Evolutionary conservation across 2,113 vertebrate genomes (phyloP).

Genomic region (Protobothrops mucrosquamatus): DNA sequence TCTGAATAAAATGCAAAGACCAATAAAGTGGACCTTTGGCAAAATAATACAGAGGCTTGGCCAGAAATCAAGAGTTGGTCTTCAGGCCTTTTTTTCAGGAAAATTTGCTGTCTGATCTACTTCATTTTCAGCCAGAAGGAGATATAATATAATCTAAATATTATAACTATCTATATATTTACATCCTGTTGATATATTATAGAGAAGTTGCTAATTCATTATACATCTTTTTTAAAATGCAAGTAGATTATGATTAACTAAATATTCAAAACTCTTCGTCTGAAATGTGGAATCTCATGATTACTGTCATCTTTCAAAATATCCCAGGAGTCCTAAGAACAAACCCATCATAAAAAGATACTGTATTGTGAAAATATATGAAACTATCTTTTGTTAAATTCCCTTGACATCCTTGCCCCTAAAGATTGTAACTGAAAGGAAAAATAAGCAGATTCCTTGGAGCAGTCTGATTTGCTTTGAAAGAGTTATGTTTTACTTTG

Average conservation of each 20-base stretch:
- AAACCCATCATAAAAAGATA: background rate
- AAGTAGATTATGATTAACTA: background rate
- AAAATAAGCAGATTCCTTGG: background rate
- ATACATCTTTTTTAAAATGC: no score
- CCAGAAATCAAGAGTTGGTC: background rate
- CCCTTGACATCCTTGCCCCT: background rate
- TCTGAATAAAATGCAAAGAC: slow-evolving; percentile 8
- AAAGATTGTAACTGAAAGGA: background rate
- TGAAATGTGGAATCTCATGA: background rate
- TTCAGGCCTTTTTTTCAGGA: background rate
- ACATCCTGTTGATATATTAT: no score
- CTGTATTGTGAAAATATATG: background rate
- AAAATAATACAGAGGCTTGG: background rate
- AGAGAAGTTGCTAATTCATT: no score
- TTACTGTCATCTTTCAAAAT: background rate
- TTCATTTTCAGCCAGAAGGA: background rate
- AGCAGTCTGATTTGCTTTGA: background rate
- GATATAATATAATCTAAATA: no score
- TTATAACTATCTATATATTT: no score
- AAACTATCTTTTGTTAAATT: background rate
- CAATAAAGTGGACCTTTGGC: background rate
- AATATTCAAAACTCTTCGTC: background rate
- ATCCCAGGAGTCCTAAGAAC: background rate
- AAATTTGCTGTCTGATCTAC: background rate
- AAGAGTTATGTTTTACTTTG: background rate